Conservation (phyloP, 2,797 vertebrate species). For the Danio jaintianensis region DNA sequence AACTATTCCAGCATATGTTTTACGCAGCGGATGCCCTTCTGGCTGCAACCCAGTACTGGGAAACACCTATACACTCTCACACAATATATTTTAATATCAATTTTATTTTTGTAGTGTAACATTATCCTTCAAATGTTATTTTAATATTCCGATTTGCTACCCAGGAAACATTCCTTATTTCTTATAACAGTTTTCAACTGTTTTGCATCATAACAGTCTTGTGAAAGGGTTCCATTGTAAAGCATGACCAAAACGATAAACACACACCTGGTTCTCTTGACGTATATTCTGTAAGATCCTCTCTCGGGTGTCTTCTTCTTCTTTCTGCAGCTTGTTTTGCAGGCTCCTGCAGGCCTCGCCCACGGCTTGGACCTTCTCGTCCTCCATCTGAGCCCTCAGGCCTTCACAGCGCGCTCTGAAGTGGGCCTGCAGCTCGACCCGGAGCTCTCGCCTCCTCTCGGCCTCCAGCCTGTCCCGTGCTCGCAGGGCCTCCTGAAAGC, state of each 20-base stretch:
- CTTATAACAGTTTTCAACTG: no score
- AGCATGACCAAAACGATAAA: background rate
- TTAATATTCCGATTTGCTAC: no score
- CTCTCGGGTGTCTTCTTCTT: slow-evolving; percentile 50
- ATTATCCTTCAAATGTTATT: no score
- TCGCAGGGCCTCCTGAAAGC: slow-evolving; percentile 56
- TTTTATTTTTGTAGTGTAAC: no score
- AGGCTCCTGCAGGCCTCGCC: slow-evolving; percentile 53
- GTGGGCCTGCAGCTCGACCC: slow-evolving; percentile 58
- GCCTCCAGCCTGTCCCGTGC: slow-evolving; percentile 58
- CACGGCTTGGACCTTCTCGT: slow-evolving; percentile 46
- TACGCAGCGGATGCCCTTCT: no score
- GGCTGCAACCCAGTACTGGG: no score
- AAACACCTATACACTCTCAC: no score
- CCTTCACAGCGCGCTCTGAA: slow-evolving; percentile 55
- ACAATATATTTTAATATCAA: no score
- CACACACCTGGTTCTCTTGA: slow-evolving; percentile 53
- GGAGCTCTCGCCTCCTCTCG: slow-evolving; percentile 53
- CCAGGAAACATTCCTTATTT: no score
- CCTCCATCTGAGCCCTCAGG: slow-evolving; percentile 51
- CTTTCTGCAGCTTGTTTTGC: slow-evolving; percentile 63
- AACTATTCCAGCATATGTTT: no score
- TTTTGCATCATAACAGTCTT: no score
- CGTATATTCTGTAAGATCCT: slow-evolving; percentile 25
- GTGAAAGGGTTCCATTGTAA: no score